A percentile compares a stretch with the other conserved stretches of the same genome.
Conservation (phyloP, 2,113 vertebrate species). For the Picathartes gymnocephalus region DNA sequence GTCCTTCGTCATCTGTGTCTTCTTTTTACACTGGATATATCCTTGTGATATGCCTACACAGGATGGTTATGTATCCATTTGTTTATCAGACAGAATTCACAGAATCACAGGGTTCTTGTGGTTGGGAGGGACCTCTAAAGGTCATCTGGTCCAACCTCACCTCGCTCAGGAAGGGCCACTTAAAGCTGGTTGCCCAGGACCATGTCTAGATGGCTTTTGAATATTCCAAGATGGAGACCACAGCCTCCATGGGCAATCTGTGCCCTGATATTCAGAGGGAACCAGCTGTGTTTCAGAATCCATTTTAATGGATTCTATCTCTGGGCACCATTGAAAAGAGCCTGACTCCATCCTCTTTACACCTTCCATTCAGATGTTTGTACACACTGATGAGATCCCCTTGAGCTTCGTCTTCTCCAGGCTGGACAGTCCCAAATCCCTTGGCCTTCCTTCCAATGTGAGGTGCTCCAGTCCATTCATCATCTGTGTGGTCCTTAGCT, state of each 20-base stretch:
- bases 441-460: background rate
- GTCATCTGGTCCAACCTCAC: background rate
- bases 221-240: background rate
- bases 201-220: background rate
- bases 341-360: background rate
- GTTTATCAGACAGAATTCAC: background rate
- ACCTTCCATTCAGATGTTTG: background rate
- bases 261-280: background rate
- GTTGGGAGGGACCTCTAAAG: background rate
- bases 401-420: background rate
- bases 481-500: background rate
- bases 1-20: background rate
- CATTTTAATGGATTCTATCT: fast-evolving
- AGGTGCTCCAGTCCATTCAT: background rate
- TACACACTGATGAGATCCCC: background rate
- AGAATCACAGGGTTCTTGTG: background rate
- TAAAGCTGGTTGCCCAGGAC: background rate
- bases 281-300: background rate
- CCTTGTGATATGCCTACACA: background rate
- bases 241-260: background rate
- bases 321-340: background rate
- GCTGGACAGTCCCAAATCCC: background rate
- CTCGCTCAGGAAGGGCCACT: background rate
- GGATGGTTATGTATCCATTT: background rate
- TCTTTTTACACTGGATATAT: background rate